Evolutionary conservation across 2,888 invertebrate species (phyloP), one percentile per base, ranked within the genome.

Genomic region (Pseudococcus viburni): DNA sequence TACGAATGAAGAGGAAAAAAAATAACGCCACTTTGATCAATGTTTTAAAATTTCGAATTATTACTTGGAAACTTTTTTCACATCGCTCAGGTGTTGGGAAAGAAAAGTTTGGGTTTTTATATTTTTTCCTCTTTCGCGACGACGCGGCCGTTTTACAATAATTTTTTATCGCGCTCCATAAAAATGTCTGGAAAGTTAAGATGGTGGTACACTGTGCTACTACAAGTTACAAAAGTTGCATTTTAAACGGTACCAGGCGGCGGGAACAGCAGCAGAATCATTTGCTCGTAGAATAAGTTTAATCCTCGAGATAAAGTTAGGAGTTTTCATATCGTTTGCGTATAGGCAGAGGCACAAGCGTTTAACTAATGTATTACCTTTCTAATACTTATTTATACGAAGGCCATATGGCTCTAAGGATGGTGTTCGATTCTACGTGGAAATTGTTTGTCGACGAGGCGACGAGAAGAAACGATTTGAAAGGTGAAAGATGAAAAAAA

Each of bases 111-210:
- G 80, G 26, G 42, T 42, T 80, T 33, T 33, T 33, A 33, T 33
- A 42, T 80, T 80, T 19, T 80, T 42, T 42, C 7, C 26, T 26
- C 26, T 55, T 55, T 15, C 59, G 7, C 59, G n/a, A 59, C 59
- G 59, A n/a, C 8, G 11, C 3, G 5, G 59, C 64, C 59, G 73
- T 68, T 86, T 86, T 73, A 68, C 68, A 86, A 64, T 86, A 86
- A 86, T 86, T 86, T 73, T 86, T 86, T 86, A 86, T 86, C 68
- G 68, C 86, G 86, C 73, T 68, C 86, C 86, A 86, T 86, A 86
- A 86, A 86, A 86, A 86, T 68, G 86, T 86, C 86, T 86, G 86
- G 86, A 86, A 86, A 86, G 86, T 86, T 86, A 48, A 33, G 39
- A 86, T 73, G 86, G 39, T 86, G 19, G 68, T 64, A 39, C 22